Evolutionary conservation across 2,888 invertebrate genomes (phyloP).

Genomic region (Aleiodes testaceus): DNA sequence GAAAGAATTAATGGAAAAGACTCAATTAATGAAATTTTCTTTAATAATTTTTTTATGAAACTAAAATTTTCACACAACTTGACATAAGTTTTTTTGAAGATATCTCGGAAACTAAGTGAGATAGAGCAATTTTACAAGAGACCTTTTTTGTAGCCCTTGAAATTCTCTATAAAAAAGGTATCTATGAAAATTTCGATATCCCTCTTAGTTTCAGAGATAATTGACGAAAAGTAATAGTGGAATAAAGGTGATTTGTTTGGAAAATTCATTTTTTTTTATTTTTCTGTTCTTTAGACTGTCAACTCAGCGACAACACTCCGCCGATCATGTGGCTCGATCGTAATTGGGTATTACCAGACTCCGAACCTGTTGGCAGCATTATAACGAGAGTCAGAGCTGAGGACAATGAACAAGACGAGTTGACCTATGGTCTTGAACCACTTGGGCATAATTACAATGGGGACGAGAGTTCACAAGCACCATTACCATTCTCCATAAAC

Average conservation of each 20-base stretch:
- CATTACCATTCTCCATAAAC: conserved; percentile 85
- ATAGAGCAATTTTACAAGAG: too few relatives aligned
- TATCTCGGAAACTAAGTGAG: too few relatives aligned
- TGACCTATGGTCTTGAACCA: conserved; percentile 82
- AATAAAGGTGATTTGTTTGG: conserved; percentile 12
- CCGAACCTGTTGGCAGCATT: conserved; percentile 82
- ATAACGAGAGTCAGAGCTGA: conserved; percentile 82
- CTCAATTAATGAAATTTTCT: conserved; percentile 5
- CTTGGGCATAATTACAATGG: conserved; percentile 67
- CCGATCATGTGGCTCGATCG: conserved; percentile 82
- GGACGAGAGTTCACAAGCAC: conserved; percentile 64
- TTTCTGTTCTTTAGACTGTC: conserved; percentile 69
- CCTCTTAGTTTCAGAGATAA: too few relatives aligned
- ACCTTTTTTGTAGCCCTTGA: too few relatives aligned
- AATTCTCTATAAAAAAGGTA: too few relatives aligned
- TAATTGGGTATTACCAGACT: conserved; percentile 84
- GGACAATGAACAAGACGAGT: conserved; percentile 78
- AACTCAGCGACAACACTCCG: conserved; percentile 78
- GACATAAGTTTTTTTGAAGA: too few relatives aligned
- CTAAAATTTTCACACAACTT: too few relatives aligned
- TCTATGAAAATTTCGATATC: too few relatives aligned
- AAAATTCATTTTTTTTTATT: conserved; percentile 13
- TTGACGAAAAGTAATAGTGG: too few relatives aligned
- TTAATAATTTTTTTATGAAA: too few relatives aligned
- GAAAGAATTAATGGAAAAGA: conserved; percentile 16